These are phyloP conservation scores for Penaeus chinensis DNA, from an alignment of 1,140 invertebrate species.

Conservation along the genomic window DNA sequence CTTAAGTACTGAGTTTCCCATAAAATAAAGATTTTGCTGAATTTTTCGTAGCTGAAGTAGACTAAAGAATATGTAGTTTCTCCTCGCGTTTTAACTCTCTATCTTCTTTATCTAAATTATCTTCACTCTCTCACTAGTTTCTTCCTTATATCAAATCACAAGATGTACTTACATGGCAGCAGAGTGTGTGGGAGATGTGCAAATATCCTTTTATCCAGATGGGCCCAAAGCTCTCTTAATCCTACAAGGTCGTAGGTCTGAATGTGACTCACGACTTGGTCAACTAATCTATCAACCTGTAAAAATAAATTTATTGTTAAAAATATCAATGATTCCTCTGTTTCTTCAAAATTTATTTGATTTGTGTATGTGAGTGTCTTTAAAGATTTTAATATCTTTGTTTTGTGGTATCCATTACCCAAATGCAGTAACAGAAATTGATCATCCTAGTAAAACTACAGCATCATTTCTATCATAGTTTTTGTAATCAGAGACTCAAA, in stretches of 20 bases:
- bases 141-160: not conserved
- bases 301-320: slow-evolving; percentile 48
- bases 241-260: slow-evolving; percentile 81
- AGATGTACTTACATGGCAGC: slow-evolving; percentile 72
- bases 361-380: slow-evolving; percentile 5
- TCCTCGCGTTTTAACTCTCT: too few species aligned
- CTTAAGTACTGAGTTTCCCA: too few species aligned
- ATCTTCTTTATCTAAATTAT: too few species aligned
- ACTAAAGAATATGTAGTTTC: too few species aligned
- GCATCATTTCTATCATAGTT: too few species aligned
- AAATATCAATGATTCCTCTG: not conserved
- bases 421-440: too few species aligned
- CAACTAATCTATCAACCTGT: slow-evolving; percentile 88
- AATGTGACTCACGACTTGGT: slow-evolving; percentile 84
- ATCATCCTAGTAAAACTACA: too few species aligned
- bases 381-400: too few species aligned
- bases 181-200: slow-evolving; percentile 84
- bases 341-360: not conserved
- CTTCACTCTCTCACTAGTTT: not conserved
- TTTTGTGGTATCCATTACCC: too few species aligned
- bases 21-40: too few species aligned
- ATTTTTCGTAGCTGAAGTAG: too few species aligned
- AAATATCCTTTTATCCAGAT: slow-evolving; percentile 88
- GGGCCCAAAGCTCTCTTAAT: slow-evolving; percentile 86
- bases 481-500: too few species aligned